phyloP scores from a whole-genome alignment of 2,113 vertebrate species.

The Corynorhinus townsendii region DNA sequence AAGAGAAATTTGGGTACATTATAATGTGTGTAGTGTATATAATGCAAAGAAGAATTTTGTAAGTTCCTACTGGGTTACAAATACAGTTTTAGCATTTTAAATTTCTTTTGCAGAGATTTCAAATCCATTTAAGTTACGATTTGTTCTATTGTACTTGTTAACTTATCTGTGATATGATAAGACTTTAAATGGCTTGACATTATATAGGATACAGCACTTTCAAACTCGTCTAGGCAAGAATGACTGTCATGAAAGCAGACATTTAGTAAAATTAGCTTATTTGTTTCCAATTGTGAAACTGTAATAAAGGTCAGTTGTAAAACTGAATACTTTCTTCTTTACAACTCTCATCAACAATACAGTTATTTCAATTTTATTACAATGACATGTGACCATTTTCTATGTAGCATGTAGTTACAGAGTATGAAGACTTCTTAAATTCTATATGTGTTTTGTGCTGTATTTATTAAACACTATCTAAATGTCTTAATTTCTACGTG shows the following conservation, averaged over 20 bases:
- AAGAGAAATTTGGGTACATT: not conserved
- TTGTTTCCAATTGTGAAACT: not conserved
- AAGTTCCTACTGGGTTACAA: not conserved
- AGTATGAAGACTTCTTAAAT: not conserved
- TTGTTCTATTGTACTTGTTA: not conserved
- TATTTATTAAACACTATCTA: not conserved
- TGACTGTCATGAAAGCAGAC: not conserved
- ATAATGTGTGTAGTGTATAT: not conserved
- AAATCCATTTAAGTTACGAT: not conserved
- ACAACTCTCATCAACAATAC: not conserved
- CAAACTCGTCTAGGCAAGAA: slow-evolving; percentile 4
- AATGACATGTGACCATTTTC: not conserved
- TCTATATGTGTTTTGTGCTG: not conserved
- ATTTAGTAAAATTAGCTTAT: slow-evolving; percentile 44
- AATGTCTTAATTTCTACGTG: not conserved
- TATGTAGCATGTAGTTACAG: not conserved
- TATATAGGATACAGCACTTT: slow-evolving; percentile 18
- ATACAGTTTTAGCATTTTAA: not conserved
- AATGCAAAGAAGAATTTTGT: not conserved
- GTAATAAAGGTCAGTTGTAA: slow-evolving; percentile 33
- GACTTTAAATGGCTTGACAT: slow-evolving; percentile 10
- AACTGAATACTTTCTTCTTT: slow-evolving; percentile 21
- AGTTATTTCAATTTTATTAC: slow-evolving; percentile 2
- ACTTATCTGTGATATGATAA: not conserved
- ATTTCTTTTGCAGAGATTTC: not conserved